Percentiles rank a stretch among this genome's conserved stretches.
phyloP scores from a whole-genome alignment of 1,140 invertebrate genomes.

The Aphelenchoides avenae region DNA sequence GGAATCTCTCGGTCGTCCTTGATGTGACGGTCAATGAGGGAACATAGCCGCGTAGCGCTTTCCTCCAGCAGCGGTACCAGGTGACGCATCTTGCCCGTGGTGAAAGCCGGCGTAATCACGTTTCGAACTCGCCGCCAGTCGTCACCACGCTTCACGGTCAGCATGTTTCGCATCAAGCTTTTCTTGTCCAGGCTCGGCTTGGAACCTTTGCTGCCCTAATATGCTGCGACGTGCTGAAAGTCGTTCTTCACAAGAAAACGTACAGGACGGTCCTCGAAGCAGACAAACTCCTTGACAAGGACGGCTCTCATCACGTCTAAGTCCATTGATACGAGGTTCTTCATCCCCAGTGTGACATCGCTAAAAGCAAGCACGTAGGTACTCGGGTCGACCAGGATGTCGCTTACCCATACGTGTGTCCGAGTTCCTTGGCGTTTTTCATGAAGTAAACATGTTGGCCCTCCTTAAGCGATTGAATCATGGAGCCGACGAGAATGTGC shows the following conservation, averaged over 20 bases:
- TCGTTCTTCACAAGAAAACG: too few relatives aligned
- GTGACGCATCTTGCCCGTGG: conserved; percentile 28
- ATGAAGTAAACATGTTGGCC: too few relatives aligned
- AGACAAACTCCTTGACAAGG: conserved; percentile 20
- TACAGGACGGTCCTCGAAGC: conserved; percentile 21
- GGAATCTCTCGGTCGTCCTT: neutral
- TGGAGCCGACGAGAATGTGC: too few relatives aligned
- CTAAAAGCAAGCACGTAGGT: too few relatives aligned
- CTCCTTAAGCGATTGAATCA: too few relatives aligned
- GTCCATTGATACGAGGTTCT: conserved; percentile 17
- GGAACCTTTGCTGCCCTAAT: too few relatives aligned
- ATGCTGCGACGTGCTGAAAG: too few relatives aligned
- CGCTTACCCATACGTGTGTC: too few relatives aligned
- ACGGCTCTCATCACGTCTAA: conserved; percentile 14
- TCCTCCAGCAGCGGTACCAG: neutral
- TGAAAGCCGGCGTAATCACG: conserved; percentile 26
- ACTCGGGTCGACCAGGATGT: too few relatives aligned
- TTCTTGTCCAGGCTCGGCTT: too few relatives aligned
- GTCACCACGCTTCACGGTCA: conserved; percentile 14
- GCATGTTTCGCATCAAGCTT: conserved; percentile 9
- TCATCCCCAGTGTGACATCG: too few relatives aligned
- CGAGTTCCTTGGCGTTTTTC: too few relatives aligned
- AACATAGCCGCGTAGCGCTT: conserved; percentile 3
- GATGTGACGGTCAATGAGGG: neutral
- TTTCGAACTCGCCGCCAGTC: conserved; percentile 33